Base-by-base conservation (phyloP, 2,888 invertebrate species). In the Shargacucullia verbasci region DNA sequence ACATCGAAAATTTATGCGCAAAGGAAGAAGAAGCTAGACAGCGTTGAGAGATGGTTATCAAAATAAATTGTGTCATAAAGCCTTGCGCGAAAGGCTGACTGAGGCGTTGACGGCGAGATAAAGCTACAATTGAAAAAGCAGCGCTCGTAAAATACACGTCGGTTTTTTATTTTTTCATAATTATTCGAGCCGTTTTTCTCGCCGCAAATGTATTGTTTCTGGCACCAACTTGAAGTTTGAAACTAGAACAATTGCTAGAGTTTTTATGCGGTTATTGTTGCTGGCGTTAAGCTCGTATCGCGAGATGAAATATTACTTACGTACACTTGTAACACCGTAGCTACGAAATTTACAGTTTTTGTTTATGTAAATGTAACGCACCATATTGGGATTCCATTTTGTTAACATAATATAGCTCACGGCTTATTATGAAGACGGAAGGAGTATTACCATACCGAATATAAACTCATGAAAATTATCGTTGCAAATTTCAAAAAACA, bases 211-310 rank as follows among this genome's bases (percentile, higher is more conserved):
- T 58, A 59, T 58, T 73, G 64, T 69, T 61, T 47, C 50, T 66
- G 53, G 45, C 59, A 55, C 52, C 54, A 41, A 66, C 44, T 60
- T 58, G 56, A 59, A 70, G 52, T 72, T 71, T 57, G 31, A 55
- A 74, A 73, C 59, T 71, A 59, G 67, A 74, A 71, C 62, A 71
- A 67, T 59, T 74, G 56, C 38, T 31, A 57, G 66, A 46, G 52
- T 59, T 69, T 73, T 71, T 66, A 40, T 73, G 50, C 46, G 61
- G 70, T 71, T 70, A 73, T 72, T 70, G 67, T 66, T 37, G 61
- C 52, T 25, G 38, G 59, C 43, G 38, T 53, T 65, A 73, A 74
- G 56, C 54, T 57, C 50, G 48, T 59, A 70, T 70, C 53, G 52
- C 46, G 49, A 55, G 49, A 66, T 74, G 62, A 72, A 74, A 62